Evolutionary conservation across 2,888 invertebrate genomes (phyloP), one percentile per base, ranked within the genome.

Genomic region (Hirtodrosophila cameraria): DNA sequence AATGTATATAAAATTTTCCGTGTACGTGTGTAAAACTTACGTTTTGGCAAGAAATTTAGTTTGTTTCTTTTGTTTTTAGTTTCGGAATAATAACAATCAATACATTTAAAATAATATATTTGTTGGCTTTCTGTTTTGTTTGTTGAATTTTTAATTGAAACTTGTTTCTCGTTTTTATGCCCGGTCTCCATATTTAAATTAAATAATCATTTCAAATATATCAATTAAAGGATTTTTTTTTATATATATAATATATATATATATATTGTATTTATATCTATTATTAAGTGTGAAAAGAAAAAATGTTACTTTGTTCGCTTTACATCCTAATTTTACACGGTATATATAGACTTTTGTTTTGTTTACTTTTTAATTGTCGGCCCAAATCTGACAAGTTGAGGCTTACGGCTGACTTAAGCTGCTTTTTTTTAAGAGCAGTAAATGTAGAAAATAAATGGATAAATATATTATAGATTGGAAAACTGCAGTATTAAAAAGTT

Each of bases 261-360:
- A n/a, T n/a, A n/a, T n/a, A n/a, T n/a, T n/a, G n/a, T n/a, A n/a
- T n/a, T n/a, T 38, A 52, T 49, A 74, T 54, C 49, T 64, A 75
- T 49, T 49, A 50, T 53, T 49, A 50, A 39, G 48, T 70, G 42
- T 55, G 63, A 74, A 71, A 61, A 52, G 31, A 61, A 73, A 61
- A 33, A 48, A 52, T n/a, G n/a, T 52, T 52, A 27, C 20, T 59
- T 59, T 49, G 66, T 30, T 66, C 39, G 46, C 18, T 45, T 66
- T 33, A 28, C 31, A 39, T 4, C 23, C 23, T 23, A 23, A 8
- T 23, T 23, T 23, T 23, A 23, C 23, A 23, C 8, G 8, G 23
- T 23, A 23, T 23, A 31, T 1, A 11, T 31, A 39, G 16, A 25
- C 41, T 39, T 27, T 28, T 16, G 20, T 28, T 20, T 35, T 18